Evolutionary conservation across 2,797 vertebrate genomes (phyloP), one percentile per base, ranked within the genome.

Genomic region (Sebastolobus alascanus): DNA sequence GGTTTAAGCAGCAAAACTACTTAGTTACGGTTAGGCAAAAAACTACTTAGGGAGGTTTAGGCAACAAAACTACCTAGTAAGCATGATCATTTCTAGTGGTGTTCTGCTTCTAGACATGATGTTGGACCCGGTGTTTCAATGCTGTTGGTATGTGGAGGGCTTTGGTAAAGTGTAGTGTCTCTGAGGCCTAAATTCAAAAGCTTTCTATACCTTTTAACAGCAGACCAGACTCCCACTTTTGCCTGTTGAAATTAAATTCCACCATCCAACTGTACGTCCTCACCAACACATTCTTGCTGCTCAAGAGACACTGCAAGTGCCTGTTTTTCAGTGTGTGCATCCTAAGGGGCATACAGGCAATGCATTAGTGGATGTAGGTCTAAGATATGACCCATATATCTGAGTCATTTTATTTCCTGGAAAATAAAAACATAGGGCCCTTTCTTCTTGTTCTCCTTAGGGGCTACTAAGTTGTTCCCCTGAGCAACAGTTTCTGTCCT

Each of bases 391-490:
- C 29, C 71, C 60, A 73, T 50, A 22, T 31, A 22, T 74, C 38
- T 63, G 12, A 4, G 18, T 46, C 16, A 46, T 46, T 46, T 46
- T 46, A 46, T 18, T 46, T 46, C 43, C 14, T 46, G 43, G 43
- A 46, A 84, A 73, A 65, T 58, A 59, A 67, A 18, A 68, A 33
- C 82, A 80, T 63, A 27, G 25, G 54, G 59, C 13, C 2, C 25
- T 54, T 56, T 69, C 8, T 64, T 13, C 38, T 6, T 11, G 13
- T 46, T 65, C 18, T 71, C 6, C 4, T 54, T 20, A 13, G 50
- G 25, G 64, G 3, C 54, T 40, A 10, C 18, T 35, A 50, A 71
- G 35, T 60, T 63, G 22, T 68, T 56, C 31, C 70, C 25, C n/a
- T 43, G 37, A 68, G 38, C 14, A 58, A 64, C 20, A 37, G 37